These are phyloP conservation scores for Carapus acus DNA, from an alignment of 2,797 vertebrate species.

Conservation along the genomic window DNA sequence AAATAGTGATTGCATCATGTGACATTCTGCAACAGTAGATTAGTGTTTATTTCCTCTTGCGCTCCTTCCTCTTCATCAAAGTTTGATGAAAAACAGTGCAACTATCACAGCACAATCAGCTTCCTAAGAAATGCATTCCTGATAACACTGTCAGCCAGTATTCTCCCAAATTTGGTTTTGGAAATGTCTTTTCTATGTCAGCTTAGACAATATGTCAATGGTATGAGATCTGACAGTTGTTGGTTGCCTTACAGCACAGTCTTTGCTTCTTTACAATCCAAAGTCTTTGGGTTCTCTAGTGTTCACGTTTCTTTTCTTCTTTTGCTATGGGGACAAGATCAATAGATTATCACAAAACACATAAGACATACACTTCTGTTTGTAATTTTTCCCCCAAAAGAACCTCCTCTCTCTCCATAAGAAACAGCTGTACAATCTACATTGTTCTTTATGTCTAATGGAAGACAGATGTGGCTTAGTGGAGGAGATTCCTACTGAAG, in stretches of 20 bases:
- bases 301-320: conserved; percentile 17
- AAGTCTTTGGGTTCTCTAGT: conserved; percentile 3
- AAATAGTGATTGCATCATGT: conserved; percentile 41
- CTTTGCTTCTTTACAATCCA: neutral
- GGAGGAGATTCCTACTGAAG: conserved; percentile 47
- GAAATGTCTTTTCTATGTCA: conserved; percentile 9
- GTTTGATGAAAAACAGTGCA: conserved; percentile 14
- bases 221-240: neutral
- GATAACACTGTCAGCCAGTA: neutral
- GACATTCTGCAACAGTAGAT: conserved; percentile 31
- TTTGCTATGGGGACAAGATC: conserved; percentile 31
- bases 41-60: conserved; percentile 12
- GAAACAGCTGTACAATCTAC: conserved; percentile 61
- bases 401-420: conserved; percentile 52
- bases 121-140: conserved; percentile 7
- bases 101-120: conserved; percentile 21
- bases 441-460: conserved; percentile 74
- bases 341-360: conserved; percentile 43
- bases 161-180: neutral
- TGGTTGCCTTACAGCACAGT: neutral
- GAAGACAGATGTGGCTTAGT: conserved; percentile 70
- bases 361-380: conserved; percentile 60
- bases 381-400: conserved; percentile 65
- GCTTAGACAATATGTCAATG: neutral
- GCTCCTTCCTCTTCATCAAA: conserved; percentile 2